These are phyloP conservation scores for Macrosiphum euphorbiae DNA, from an alignment of 2,888 invertebrate genomes.

Conservation along the genomic window DNA sequence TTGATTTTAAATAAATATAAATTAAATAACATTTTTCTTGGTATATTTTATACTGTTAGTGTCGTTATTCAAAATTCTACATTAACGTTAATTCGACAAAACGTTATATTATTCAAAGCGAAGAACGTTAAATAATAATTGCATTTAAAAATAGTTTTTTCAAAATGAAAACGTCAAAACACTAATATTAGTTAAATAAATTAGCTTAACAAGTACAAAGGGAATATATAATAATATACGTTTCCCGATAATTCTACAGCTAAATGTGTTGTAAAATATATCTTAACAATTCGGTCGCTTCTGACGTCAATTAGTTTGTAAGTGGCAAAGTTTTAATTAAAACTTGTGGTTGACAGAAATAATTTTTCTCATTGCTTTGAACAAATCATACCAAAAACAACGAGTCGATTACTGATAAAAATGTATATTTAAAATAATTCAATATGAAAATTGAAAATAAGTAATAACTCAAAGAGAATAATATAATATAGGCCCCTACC, in stretches of 20 bases:
- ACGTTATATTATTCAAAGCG: too few species aligned
- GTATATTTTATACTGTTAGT: not conserved
- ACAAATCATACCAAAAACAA: conserved; percentile 40
- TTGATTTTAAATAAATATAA: too few species aligned
- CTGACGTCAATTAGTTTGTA: not conserved
- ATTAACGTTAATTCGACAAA: too few species aligned
- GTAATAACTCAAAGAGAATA: not conserved
- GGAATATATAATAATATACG: not conserved
- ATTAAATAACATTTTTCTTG: too few species aligned
- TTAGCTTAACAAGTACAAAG: not conserved
- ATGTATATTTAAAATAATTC: not conserved
- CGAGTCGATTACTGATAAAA: not conserved
- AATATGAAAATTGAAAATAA: not conserved
- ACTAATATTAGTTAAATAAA: not conserved
- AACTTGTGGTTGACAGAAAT: conserved; percentile 23
- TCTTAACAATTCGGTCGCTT: not conserved
- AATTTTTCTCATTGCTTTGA: not conserved
- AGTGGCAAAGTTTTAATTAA: conserved; percentile 52
- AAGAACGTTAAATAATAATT: not conserved
- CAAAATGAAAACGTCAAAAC: not conserved
- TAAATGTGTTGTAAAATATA: not conserved
- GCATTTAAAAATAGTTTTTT: not conserved
- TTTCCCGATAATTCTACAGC: not conserved
- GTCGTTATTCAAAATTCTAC: too few species aligned
- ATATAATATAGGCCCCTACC: not conserved